phyloP scores from a whole-genome alignment of 2,797 vertebrate species.

The Salmo trutta region DNA sequence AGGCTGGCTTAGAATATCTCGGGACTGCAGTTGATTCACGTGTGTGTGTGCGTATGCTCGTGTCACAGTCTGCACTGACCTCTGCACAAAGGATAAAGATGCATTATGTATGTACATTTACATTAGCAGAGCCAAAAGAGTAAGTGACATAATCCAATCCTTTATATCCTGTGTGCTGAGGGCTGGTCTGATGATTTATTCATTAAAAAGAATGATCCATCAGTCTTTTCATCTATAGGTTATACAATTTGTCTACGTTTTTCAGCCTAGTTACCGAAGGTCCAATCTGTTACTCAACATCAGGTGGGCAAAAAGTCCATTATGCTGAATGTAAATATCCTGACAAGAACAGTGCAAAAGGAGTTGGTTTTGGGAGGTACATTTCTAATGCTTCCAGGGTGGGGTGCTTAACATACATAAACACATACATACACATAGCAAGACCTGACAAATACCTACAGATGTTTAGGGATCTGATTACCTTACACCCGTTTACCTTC shows the following conservation, averaged over 20 bases:
- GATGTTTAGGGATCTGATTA: neutral
- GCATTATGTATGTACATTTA: constrained; percentile 3
- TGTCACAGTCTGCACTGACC: neutral
- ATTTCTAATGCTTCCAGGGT: neutral
- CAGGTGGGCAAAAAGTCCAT: neutral
- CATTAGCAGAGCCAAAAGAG: neutral
- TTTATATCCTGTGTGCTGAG: neutral
- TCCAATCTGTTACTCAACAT: neutral
- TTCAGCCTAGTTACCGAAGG: no score
- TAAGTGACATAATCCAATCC: neutral
- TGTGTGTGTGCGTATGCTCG: neutral
- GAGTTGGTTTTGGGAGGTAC: no score
- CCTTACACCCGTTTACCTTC: neutral
- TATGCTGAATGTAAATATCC: neutral
- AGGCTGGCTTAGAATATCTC: constrained; percentile 3
- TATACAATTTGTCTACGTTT: neutral
- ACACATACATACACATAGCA: neutral
- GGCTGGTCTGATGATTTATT: neutral
- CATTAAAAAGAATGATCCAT: neutral
- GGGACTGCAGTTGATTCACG: neutral
- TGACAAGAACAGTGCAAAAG: neutral
- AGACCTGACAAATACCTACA: neutral
- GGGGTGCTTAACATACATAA: neutral
- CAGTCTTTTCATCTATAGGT: neutral
- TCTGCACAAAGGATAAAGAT: constrained; percentile 11